A percentile compares a stretch with the other conserved stretches of the same genome.
These are phyloP conservation scores for Spheniscus humboldti DNA, from an alignment of 2,797 vertebrate genomes.

Conservation along the genomic window DNA sequence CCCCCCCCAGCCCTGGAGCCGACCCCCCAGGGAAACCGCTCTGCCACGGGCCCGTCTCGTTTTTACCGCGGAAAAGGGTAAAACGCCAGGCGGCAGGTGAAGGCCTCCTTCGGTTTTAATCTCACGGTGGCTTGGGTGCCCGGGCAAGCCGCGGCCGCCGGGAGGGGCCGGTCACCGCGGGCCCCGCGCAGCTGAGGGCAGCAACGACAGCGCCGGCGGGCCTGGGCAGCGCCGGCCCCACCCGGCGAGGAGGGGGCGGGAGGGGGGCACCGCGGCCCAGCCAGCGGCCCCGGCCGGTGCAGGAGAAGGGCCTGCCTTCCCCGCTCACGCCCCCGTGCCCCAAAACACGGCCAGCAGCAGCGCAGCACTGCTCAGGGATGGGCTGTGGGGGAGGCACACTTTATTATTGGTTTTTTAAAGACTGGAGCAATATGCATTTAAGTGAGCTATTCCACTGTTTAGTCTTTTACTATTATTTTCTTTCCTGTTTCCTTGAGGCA, in stretches of 20 bases:
- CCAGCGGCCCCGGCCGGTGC: no score
- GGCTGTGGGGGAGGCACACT: no score
- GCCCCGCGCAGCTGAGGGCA: not conserved
- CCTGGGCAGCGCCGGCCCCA: not conserved
- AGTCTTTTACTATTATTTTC: rapidly evolving
- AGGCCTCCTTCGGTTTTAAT: no score
- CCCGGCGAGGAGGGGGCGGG: not conserved
- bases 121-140: rapidly evolving
- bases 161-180: not conserved
- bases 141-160: not conserved
- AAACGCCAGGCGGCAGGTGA: rapidly evolving
- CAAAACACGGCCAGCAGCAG: no score
- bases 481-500: not conserved
- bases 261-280: no score
- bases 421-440: not conserved
- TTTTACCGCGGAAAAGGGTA: rapidly evolving
- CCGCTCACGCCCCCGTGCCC: not conserved
- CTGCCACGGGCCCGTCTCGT: rapidly evolving
- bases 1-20: rapidly evolving
- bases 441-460: rapidly evolving
- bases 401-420: not conserved
- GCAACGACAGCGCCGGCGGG: not conserved
- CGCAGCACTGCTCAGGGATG: no score
- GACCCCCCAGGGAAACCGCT: rapidly evolving
- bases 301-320: not conserved